phyloP scores from a whole-genome alignment of 2,888 invertebrate species.

The Habroteleia sp. region DNA sequence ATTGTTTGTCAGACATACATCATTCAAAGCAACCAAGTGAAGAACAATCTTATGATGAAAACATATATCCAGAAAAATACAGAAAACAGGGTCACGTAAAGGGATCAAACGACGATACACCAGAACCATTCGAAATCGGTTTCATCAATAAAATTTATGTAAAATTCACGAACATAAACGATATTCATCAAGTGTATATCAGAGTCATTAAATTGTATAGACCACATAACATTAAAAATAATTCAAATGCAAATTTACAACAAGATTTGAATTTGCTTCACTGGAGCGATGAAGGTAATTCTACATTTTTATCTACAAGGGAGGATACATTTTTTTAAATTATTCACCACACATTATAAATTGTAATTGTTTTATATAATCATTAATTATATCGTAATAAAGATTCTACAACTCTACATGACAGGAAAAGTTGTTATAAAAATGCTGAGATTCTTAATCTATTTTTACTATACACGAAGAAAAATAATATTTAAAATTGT shows the following conservation, averaged over 20 bases:
- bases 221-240: slow-evolving; percentile 88
- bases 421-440: too few species aligned
- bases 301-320: not conserved
- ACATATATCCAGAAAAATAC: slow-evolving; percentile 90
- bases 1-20: slow-evolving; percentile 60
- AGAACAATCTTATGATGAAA: slow-evolving; percentile 84
- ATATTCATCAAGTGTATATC: slow-evolving; percentile 84
- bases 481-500: too few species aligned
- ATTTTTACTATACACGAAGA: too few species aligned
- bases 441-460: too few species aligned
- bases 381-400: too few species aligned
- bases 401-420: too few species aligned
- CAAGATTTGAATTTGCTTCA: slow-evolving; percentile 88
- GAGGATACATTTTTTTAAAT: slow-evolving; percentile 13
- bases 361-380: too few species aligned
- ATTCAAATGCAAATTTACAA: slow-evolving; percentile 83
- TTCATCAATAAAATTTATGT: slow-evolving; percentile 85
- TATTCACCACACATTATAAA: too few species aligned
- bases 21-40: slow-evolving; percentile 9
- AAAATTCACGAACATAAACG: slow-evolving; percentile 81
- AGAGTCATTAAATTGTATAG: slow-evolving; percentile 87
- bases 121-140: slow-evolving; percentile 89
- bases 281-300: slow-evolving; percentile 88
- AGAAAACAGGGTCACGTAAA: slow-evolving; percentile 87
- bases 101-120: slow-evolving; percentile 87